Conservation (phyloP, 2,797 vertebrate species). For the Gymnothorax reevesii region DNA sequence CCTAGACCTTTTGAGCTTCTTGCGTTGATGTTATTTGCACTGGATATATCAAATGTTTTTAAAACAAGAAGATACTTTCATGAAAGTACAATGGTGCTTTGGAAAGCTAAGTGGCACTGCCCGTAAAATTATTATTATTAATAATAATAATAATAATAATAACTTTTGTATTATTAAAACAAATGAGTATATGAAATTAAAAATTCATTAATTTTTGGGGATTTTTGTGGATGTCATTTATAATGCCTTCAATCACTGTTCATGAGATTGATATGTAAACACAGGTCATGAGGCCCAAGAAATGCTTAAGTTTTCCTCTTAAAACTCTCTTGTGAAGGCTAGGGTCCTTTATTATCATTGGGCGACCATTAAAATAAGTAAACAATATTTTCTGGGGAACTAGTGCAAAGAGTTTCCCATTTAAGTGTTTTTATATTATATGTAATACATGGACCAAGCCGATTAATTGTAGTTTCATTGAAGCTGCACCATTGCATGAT, state of each 20-base stretch:
- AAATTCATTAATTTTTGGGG: too few species aligned
- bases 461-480: constrained; percentile 16
- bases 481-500: background rate
- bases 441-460: background rate
- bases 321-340: background rate
- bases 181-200: background rate
- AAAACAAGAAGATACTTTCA: background rate
- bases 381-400: background rate
- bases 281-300: background rate
- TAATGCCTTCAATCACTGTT: background rate
- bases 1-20: background rate
- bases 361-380: constrained; percentile 28
- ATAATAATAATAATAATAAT: background rate
- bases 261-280: background rate
- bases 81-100: too few species aligned
- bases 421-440: constrained; percentile 15
- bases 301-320: background rate
- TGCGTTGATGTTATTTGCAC: background rate
- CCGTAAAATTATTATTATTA: background rate
- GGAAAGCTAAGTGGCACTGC: background rate
- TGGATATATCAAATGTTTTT: constrained; percentile 2
- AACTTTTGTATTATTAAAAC: background rate
- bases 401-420: constrained; percentile 13
- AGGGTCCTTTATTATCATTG: constrained; percentile 34
- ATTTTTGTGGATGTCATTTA: background rate